Evolutionary conservation across 2,113 vertebrate genomes (phyloP), one percentile per base, ranked within the genome.

Genomic region (Atlantisia rogersi): DNA sequence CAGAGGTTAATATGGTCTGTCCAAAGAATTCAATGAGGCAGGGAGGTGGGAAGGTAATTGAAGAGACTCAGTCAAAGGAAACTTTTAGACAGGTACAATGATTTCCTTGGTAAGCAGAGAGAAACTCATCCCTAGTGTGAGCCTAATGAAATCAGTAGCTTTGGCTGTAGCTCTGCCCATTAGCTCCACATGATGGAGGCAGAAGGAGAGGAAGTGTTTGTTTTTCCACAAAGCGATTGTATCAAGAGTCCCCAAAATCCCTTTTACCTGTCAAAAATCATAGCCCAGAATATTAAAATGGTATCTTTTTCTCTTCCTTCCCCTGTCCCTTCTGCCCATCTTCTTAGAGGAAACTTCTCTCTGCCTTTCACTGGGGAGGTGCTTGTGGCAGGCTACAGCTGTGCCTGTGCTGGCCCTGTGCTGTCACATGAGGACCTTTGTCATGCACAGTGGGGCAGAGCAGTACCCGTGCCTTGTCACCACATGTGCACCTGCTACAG

Each of bases 401-500:
- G 31, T 4, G 8, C 31, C 64, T 73, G 64, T 5, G 8, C 24
- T 18, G 65, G 39, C 73, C 42, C 48, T 1, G 3, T 1, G 6
- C 50, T 53, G 79, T 62, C 80, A 63, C 56, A 18, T 1, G 3
- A 0, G 8, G 19, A 3, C 9, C 50, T 71, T 50, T 59, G 60
- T 77, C 56, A 52, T 28, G 1, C 2, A 11, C 0, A 31, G 12
- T 13, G 87, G 87, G 56, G n/a, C 44, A 70, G 32, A 64, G 82
- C 7, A 39, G 37, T 4, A 25, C 18, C 31, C 18, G 42, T 37
- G 53, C 1, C 13, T 28, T 65, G 70, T 6, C 58, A 48, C 65
- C 19, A 44, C 64, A n/a, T 0, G 0, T 1, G 1, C 18, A 4
- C 40, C 59, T 31, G 14, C 15, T n/a, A 35, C 26, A 40, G 44